Base-by-base conservation (phyloP, 2,888 invertebrate genomes). In the Drosophila nigritarsus region DNA sequence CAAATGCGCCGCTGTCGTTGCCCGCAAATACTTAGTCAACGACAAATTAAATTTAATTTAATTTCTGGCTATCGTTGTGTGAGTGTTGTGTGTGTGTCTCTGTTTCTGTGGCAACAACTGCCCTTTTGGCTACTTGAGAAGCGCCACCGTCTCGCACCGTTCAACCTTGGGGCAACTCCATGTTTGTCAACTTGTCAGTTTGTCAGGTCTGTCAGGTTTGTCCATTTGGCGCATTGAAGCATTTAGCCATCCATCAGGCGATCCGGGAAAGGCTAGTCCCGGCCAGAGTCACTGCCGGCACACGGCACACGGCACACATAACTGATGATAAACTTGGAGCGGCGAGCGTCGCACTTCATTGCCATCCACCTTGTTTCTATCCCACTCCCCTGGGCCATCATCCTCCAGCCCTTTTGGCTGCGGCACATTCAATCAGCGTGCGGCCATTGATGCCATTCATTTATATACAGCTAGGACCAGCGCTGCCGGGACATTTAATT, bases 11-110 rank as follows among this genome's bases (percentile, higher is more conserved):
- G 66, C 62, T 73, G 71, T 58, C 53, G 56, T 30, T 66, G 76
- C 61, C 80, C 83, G 61, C 88, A 85, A 83, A 77, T 86, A 67
- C 67, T 67, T 55, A 78, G 83, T 72, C 73, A 72, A 73, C 73
- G 75, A 87, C 88, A 87, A 87, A 89, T 89, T 89, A 80, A 86
- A 82, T 89, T 89, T 89, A 85, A 87, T 89, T 85, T 89, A 72
- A 85, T 87, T 88, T 74, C 24, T 53, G 65, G 72, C 66, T 71
- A 71, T 56, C n/a, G 29, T 15, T 56, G 27, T 38, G 40, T 54
- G 59, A 42, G 50, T 34, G 36, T 68, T 34, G 20, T 40, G 45
- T 51, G 59, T 45, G 24, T 49, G 18, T 49, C 50, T 49, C 55
- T 42, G 42, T 68, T 58, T 32, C 50, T 51, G 20, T 51, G 42